Percentiles rank a stretch among this genome's conserved stretches.
Conservation (phyloP, 2,113 vertebrate species). For the Pardalotus punctatus region DNA sequence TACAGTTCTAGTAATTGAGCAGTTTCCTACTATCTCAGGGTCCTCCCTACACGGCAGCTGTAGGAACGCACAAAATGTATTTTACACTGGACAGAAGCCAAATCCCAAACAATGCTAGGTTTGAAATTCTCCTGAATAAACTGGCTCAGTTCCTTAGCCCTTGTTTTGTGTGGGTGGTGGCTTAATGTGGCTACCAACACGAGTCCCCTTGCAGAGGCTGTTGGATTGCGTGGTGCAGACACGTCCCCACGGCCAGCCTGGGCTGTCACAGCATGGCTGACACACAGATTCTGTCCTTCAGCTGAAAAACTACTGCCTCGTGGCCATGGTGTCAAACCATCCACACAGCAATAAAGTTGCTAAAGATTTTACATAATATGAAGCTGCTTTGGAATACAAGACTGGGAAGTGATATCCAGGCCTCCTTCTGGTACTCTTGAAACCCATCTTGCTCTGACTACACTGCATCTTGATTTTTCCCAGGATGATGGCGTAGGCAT, state of each 20-base stretch:
- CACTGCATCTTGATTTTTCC: background rate
- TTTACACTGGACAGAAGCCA: background rate
- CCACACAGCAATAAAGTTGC: background rate
- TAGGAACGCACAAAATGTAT: background rate
- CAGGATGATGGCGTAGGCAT: background rate
- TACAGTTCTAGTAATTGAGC: background rate
- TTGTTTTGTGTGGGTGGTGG: conserved; percentile 33
- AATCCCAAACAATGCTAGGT: background rate
- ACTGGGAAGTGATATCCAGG: background rate
- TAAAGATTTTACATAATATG: background rate
- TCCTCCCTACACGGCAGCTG: background rate
- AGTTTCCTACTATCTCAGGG: background rate
- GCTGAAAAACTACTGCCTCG: background rate
- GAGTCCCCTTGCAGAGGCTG: background rate
- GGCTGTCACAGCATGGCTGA: background rate
- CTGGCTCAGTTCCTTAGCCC: background rate
- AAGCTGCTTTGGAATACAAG: background rate
- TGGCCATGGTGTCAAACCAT: background rate
- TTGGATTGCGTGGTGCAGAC: background rate
- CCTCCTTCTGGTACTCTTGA: background rate
- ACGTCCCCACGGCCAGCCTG: rapidly evolving
- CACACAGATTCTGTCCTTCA: background rate
- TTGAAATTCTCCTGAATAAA: background rate
- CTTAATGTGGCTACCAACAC: background rate
- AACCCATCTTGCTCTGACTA: background rate